Base-by-base conservation (phyloP, 2,888 invertebrate genomes). In the Euphydryas editha region DNA sequence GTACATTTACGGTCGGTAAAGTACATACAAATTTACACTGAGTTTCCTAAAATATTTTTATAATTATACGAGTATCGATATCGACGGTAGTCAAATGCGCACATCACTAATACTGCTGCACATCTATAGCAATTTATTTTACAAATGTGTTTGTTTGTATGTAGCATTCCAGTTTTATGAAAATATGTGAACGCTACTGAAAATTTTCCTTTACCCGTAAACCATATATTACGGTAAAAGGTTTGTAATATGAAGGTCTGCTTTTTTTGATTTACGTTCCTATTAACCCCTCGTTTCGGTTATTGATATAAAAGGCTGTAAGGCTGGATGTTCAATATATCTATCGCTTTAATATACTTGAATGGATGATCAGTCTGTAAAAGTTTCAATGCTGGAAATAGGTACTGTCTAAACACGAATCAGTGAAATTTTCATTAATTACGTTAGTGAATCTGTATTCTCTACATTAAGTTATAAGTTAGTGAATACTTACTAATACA, bases 101-200 rank as follows among this genome's bases (percentile, higher is more conserved):
- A 56, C 69, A 51, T 64, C 67, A 30, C 73, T 68, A 72, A 54
- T 44, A 54, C 49, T 13, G 30, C 37, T 59, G 74, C 18, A 72
- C 76, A 74, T 78, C 76, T 77, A 79, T 76, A 67, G 65, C 76
- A 78, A 82, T 84, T 82, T 83, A 79, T 83, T 77, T 78, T 59
- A 75, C 75, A 80, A 79, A 82, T 79, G 76, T 72, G 73, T 72
- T 68, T 74, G 75, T 79, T 75, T 79, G 76, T 75, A 75, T 72
- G 75, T 71, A 73, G 63, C 61, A 61, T 62, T 66, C 47, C 59
- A 44, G 51, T 67, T 62, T 65, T 60, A 49, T 62, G 67, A 70
- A 69, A 71, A 69, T 70, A 71, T 71, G 24, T 51, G 60, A 30
- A 30, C 65, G 67, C 30, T 54, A 70, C 71, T 72, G 74, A 69